Base-by-base conservation (phyloP, 2,888 invertebrate species). In the Embidobia sp. region DNA sequence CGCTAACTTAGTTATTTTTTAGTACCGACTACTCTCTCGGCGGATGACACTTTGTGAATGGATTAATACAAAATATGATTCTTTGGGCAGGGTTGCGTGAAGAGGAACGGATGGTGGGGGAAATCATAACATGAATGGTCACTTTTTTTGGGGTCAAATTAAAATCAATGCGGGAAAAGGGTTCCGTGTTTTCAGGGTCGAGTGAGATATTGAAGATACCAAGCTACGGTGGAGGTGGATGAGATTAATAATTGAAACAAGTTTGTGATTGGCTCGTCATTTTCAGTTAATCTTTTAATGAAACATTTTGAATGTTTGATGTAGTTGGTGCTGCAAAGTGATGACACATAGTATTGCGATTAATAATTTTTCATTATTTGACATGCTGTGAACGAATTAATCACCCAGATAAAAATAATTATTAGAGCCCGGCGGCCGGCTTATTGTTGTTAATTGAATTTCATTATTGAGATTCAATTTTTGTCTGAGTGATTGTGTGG, bases 21-120 rank as follows among this genome's bases (percentile, higher is more conserved):
- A 26, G 26, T 6, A 49, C 15, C 51, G 13, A 48, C 59, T 51
- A 53, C 63, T 64, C 53, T 72, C 26, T 48, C 48, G 46, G 46
- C 51, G 49, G 61, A 61, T 59, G 59, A 59, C 51, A 67, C 42
- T 31, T 33, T 61, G 61, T 53, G 63, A 63, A 70, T 61, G 46
- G 44, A 53, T 63, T 44, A 70, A 53, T 72, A 63, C 53, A 72
- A 53, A 59, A 59, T 4, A 22, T n/a, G n/a, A n/a, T n/a, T n/a
- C n/a, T n/a, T n/a, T n/a, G n/a, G n/a, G n/a, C n/a, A n/a, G n/a
- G n/a, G n/a, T n/a, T n/a, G n/a, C n/a, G n/a, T n/a, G n/a, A n/a
- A n/a, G n/a, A n/a, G n/a, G n/a, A n/a, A n/a, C n/a, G n/a, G n/a
- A n/a, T n/a, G n/a, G n/a, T n/a, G n/a, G n/a, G n/a, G n/a, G n/a